Percentiles rank a stretch among this genome's conserved stretches.
phyloP scores from a whole-genome alignment of 1,140 invertebrate genomes.

The Lepidurus arcticus region DNA sequence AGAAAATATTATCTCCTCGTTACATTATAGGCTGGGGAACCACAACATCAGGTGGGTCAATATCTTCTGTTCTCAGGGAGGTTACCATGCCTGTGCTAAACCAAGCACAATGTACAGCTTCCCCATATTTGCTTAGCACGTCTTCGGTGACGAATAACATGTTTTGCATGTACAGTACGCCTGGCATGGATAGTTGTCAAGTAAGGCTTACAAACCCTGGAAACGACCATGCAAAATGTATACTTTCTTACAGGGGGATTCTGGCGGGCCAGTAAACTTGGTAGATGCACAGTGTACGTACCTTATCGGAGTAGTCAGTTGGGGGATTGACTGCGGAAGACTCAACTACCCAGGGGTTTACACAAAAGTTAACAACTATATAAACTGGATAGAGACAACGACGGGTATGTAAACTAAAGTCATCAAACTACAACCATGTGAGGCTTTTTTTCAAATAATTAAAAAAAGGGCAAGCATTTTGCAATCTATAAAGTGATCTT shows the following conservation, averaged over 20 bases:
- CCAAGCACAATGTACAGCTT: background rate
- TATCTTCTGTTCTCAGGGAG: background rate
- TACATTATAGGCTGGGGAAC: background rate
- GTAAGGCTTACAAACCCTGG: background rate
- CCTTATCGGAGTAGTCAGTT: constrained; percentile 45
- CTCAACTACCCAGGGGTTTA: constrained; percentile 48
- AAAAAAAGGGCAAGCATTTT: too few species aligned
- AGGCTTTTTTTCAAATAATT: too few species aligned
- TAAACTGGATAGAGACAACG: constrained; percentile 29
- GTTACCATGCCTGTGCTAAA: background rate
- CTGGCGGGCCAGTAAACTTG: background rate
- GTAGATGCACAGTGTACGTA: background rate
- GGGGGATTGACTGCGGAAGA: constrained; percentile 46
- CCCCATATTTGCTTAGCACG: background rate
- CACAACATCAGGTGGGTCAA: background rate
- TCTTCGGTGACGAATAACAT: background rate
- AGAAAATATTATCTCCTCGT: background rate
- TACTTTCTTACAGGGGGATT: background rate
- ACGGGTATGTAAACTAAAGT: background rate
- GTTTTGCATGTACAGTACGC: background rate
- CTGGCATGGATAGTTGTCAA: background rate
- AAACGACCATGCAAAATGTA: background rate
- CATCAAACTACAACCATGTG: too few species aligned
- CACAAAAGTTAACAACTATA: constrained; percentile 43
- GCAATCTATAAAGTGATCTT: too few species aligned